Percentiles rank a stretch among this genome's conserved stretches.
Evolutionary conservation across 2,113 vertebrate genomes (phyloP).

Genomic region (Aramus guarauna): DNA sequence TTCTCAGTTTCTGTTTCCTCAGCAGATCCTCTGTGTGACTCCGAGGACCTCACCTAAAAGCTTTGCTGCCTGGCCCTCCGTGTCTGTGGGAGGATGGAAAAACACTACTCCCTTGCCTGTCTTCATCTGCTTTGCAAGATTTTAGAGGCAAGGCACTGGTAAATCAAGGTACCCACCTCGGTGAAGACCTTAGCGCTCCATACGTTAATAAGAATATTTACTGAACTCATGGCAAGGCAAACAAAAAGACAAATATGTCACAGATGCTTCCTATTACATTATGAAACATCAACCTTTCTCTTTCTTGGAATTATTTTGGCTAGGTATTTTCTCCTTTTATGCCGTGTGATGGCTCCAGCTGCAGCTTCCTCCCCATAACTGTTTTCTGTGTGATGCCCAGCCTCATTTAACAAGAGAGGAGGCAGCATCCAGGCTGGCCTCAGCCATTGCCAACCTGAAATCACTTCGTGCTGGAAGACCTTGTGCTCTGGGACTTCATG

Average conservation of each 20-base stretch:
- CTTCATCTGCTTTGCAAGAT: not conserved
- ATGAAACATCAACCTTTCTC: not conserved
- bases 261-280: not conserved
- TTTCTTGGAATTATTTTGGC: not conserved
- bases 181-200: not conserved
- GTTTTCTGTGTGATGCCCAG: not conserved
- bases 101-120: not conserved
- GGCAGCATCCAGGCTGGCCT: not conserved
- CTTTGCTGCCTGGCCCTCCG: not conserved
- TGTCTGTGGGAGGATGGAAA: not conserved
- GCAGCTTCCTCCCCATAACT: not conserved
- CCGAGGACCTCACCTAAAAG: not conserved
- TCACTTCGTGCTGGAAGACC: not conserved
- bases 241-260: not conserved
- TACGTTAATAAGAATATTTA: not conserved
- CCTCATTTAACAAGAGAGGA: not conserved
- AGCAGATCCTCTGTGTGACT: not conserved
- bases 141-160: not conserved
- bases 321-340: not conserved
- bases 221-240: not conserved
- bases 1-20: not conserved
- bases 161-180: not conserved
- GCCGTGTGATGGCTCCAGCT: not conserved
- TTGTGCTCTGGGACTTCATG: accelerated
- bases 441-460: not conserved